Evolutionary conservation across 1,140 invertebrate genomes (phyloP).

Genomic region (Tetramorium parvispinum): DNA sequence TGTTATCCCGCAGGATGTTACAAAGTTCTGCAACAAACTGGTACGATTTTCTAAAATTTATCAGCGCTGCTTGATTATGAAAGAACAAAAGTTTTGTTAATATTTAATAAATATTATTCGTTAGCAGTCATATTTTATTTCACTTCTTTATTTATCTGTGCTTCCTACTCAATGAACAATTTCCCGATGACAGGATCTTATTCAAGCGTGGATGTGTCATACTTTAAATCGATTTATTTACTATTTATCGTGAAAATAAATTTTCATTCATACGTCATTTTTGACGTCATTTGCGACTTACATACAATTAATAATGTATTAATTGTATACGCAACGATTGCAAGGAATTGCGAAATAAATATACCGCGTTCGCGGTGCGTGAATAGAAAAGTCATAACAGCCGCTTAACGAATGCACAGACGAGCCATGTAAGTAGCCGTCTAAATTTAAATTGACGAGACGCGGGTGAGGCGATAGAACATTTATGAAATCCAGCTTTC

Average conservation of each 20-base stretch:
- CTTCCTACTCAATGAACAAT: background rate
- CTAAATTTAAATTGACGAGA: constrained; percentile 65
- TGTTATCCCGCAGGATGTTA: constrained; percentile 63
- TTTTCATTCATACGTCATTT: constrained; percentile 2
- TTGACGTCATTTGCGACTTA: background rate
- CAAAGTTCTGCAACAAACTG: constrained; percentile 59
- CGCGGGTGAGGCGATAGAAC: constrained; percentile 12
- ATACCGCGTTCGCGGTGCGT: no score
- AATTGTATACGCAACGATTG: background rate
- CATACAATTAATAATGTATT: no score
- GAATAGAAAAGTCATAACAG: constrained; percentile 47
- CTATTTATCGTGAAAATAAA: background rate
- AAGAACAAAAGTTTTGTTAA: background rate
- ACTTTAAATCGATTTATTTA: background rate
- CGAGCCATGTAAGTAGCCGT: constrained; percentile 41
- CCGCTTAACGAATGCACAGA: constrained; percentile 63
- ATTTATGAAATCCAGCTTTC: constrained; percentile 62
- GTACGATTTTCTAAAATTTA: constrained; percentile 3
- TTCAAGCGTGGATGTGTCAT: background rate
- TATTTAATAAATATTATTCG: background rate
- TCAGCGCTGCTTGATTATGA: background rate
- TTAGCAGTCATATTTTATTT: background rate
- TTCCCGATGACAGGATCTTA: background rate
- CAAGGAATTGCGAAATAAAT: constrained; percentile 10
- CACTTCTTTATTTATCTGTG: background rate